Evolutionary conservation across 2,113 vertebrate genomes (phyloP).

Genomic region (Rhynchomys soricoides): DNA sequence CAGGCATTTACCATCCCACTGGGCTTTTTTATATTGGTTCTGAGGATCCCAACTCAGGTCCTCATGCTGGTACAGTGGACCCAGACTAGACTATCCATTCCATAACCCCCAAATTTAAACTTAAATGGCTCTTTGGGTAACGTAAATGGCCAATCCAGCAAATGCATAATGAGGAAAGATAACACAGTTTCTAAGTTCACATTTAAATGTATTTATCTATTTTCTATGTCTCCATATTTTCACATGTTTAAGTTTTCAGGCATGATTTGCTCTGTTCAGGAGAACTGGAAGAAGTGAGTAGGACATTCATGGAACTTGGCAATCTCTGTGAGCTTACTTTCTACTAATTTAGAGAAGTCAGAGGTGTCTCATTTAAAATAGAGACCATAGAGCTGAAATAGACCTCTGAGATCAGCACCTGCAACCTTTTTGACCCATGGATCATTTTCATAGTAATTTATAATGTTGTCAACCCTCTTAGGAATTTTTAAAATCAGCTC

Average conservation of each 20-base stretch:
- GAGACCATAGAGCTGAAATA: conserved; percentile 60
- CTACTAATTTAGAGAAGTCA: conserved; percentile 71
- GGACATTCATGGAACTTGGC: background rate
- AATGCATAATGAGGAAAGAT: conserved; percentile 11
- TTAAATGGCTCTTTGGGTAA: conserved; percentile 5
- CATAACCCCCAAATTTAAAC: background rate
- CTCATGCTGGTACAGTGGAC: no score
- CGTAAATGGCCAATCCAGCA: background rate
- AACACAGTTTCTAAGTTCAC: background rate
- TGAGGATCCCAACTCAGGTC: background rate
- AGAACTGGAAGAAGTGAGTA: background rate
- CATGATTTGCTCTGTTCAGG: background rate
- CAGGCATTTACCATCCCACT: no score
- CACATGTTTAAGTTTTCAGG: conserved; percentile 24
- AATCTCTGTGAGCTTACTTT: conserved; percentile 53
- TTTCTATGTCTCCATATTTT: conserved; percentile 22
- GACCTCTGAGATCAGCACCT: conserved; percentile 65
- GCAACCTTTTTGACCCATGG: conserved; percentile 65
- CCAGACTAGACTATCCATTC: background rate
- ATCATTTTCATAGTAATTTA: conserved; percentile 71
- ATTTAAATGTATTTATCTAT: conserved; percentile 45
- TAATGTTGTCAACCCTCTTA: conserved; percentile 65
- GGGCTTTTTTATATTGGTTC: background rate
- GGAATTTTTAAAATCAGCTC: conserved; percentile 71
- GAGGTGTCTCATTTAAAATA: conserved; percentile 70